Evolutionary conservation across 2,797 vertebrate genomes (phyloP).

Genomic region (Sebastes hopkinsi): DNA sequence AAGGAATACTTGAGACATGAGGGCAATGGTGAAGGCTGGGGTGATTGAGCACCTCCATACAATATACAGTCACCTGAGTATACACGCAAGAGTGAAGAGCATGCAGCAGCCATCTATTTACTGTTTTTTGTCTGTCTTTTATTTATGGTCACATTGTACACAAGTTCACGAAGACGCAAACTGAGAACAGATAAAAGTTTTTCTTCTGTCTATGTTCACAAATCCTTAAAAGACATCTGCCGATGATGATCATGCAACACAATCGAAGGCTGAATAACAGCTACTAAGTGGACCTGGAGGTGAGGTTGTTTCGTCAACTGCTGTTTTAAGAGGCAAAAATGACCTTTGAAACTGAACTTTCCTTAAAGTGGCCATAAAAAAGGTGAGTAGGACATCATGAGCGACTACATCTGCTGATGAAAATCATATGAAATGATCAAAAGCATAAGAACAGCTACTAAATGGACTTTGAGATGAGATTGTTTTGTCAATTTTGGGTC

Average conservation of each 20-base stretch:
- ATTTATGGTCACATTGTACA: not conserved
- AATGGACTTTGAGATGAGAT: not conserved
- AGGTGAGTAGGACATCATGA: not conserved
- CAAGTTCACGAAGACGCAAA: not conserved
- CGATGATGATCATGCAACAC: not conserved
- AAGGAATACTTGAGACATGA: constrained; percentile 41
- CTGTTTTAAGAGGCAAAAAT: not conserved
- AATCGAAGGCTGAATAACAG: too few species aligned
- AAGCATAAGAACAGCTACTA: not conserved
- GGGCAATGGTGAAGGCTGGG: constrained; percentile 20
- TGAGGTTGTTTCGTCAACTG: not conserved
- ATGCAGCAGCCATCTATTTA: constrained; percentile 4
- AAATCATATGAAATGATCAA: not conserved
- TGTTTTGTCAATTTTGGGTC: not conserved
- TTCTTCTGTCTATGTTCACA: not conserved
- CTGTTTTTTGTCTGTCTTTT: not conserved
- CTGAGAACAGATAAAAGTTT: not conserved
- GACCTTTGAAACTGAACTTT: not conserved
- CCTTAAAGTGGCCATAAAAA: not conserved
- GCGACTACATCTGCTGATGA: not conserved
- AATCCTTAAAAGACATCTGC: not conserved
- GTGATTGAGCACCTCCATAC: constrained; percentile 47
- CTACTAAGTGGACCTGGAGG: not conserved
- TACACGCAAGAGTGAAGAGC: constrained; percentile 27
- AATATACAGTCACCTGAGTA: constrained; percentile 58